Evolutionary conservation across 1,140 invertebrate genomes (phyloP), one percentile per base, ranked within the genome.

Genomic region (Ooceraea biroi): DNA sequence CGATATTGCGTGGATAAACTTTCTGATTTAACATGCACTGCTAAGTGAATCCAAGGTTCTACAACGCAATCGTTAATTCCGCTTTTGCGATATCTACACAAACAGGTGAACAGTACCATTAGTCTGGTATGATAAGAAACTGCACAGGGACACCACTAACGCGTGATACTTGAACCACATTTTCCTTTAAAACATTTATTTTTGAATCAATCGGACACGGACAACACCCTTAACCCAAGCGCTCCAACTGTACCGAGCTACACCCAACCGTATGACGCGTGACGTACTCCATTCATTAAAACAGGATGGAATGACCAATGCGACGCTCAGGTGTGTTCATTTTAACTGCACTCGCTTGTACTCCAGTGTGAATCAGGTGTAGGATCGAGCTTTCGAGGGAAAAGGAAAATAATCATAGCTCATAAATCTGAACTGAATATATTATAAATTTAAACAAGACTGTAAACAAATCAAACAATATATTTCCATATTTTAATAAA

Each of bases 171-270:
- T 27, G 14, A 46, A 14, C 74, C 74, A 58, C 65, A 80, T 80
- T n/a, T 69, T 80, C 44, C 12, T 11, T n/a, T 68, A 17, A 27
- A 55, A 27, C 8, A n/a, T 77, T 41, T 12, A 4, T 14, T 66
- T 44, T 41, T 12, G 11, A 22, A 7, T 65, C 11, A 58, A 69
- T 57, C 12, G 0, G 41, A 10, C 36, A 69, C n/a, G 17, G 76
- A 78, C 76, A 80, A 80, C 76, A 80, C 76, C 76, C 76, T 78
- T 69, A 36, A 46, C 63, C 69, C 55, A 36, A 80, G 22, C 69
- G 25, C 36, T 69, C 22, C 61, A 10, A 68, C 36, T 44, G 22
- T 58, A 66, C 14, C n/a, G 61, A 77, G 52, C 74, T 77, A 77
- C 74, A 77, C 74, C 74, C 73, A 77, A 77, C 44, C 4, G 3